A percentile compares a stretch with the other conserved stretches of the same genome.
Evolutionary conservation across 2,797 vertebrate species (phyloP).

Genomic region (Coranthus polyacanthus): DNA sequence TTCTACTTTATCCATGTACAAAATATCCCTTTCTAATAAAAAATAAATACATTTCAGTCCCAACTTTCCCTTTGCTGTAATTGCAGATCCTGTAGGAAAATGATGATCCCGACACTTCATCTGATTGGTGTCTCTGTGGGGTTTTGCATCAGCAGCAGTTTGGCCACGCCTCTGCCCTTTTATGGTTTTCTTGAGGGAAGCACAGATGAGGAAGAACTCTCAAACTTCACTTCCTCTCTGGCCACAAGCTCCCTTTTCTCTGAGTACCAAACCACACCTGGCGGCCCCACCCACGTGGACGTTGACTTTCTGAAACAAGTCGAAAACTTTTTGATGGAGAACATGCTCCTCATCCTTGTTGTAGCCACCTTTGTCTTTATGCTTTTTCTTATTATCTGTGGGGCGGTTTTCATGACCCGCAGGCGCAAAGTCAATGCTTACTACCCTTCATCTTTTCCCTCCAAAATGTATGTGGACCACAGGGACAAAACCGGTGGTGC

Average conservation of each 20-base stretch:
- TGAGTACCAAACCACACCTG: slow-evolving; percentile 68
- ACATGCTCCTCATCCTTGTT: slow-evolving; percentile 89
- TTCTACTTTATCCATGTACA: too few species aligned
- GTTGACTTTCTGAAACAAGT: slow-evolving; percentile 74
- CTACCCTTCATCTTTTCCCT: slow-evolving; percentile 93
- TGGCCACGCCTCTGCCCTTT: slow-evolving; percentile 63
- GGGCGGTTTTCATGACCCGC: slow-evolving; percentile 86
- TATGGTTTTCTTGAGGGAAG: slow-evolving; percentile 82
- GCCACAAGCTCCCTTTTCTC: slow-evolving; percentile 27
- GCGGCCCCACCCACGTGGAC: slow-evolving; percentile 57
- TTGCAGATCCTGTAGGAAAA: slow-evolving; percentile 69
- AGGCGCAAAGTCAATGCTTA: slow-evolving; percentile 91
- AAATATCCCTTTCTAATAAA: too few species aligned
- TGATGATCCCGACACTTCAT: slow-evolving; percentile 57
- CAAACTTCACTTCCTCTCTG: slow-evolving; percentile 37
- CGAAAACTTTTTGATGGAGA: slow-evolving; percentile 87
- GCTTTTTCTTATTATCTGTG: slow-evolving; percentile 87
- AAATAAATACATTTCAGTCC: slow-evolving; percentile 1
- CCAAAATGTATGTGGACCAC: slow-evolving; percentile 93
- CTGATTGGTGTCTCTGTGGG: slow-evolving; percentile 50
- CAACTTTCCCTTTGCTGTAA: slow-evolving; percentile 21
- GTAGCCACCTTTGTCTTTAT: slow-evolving; percentile 85
- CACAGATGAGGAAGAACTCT: slow-evolving; percentile 83
- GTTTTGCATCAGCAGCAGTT: slow-evolving; percentile 51
- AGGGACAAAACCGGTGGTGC: slow-evolving; percentile 87